Evolutionary conservation across 2,888 invertebrate genomes (phyloP), one percentile per base, ranked within the genome.

Genomic region (Himalopsyche tibetana): DNA sequence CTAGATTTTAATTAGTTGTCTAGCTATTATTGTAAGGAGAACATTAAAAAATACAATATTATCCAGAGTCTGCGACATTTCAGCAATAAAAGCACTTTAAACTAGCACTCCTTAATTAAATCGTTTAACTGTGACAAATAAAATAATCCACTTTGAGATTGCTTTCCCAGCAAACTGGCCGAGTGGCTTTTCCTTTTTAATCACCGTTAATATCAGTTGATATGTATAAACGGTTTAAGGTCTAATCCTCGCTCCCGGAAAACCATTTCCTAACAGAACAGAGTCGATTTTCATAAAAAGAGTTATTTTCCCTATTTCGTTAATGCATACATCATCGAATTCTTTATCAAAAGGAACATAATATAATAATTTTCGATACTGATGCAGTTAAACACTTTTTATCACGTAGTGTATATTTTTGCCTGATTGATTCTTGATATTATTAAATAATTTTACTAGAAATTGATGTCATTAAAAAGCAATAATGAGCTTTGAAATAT

Each of bases 81-180:
- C 28, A 36, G 74, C 36, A 36, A 74, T 74, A 74, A 74, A 74
- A 36, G 74, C 74, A 74, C 74, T 74, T 74, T 74, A 74, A 74
- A 74, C 38, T 36, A 74, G 38, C 74, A 36, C 74, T 74, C 38
- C 74, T 74, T 74, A 74, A 74, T 74, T 74, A 74, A 74, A 74
- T 74, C 74, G 74, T 74, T 74, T 74, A 38, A 74, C 74, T 74
- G 74, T 74, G 74, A 74, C 74, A 74, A 74, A 74, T 74, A 74
- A 74, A 74, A 74, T 74, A 74, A 74, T 74, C 74, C 74, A 74
- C 74, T 74, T 74, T 74, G 74, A 74, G 74, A 74, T 74, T 74
- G 74, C 74, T 74, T 74, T 74, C 38, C 74, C 36, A 74, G 74
- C 74, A 38, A 74, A 74, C 74, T 74, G 74, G 74, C 74, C 74